phyloP scores from a whole-genome alignment of 2,888 invertebrate species.

The Allygus modestus region DNA sequence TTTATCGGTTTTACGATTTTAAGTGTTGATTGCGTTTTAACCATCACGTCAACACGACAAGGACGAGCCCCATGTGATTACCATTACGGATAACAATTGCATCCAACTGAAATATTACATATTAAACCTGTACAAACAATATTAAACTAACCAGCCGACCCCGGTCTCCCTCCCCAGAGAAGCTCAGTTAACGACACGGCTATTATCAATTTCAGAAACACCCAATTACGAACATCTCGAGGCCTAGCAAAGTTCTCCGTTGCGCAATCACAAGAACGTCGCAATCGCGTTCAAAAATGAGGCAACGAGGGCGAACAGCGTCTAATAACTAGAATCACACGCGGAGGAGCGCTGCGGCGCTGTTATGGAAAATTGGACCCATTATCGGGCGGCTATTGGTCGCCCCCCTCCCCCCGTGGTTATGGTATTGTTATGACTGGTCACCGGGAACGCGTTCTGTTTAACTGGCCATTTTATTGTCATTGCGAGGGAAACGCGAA shows the following conservation, averaged over 20 bases:
- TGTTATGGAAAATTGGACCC: constrained; percentile 36
- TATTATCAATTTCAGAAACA: not conserved
- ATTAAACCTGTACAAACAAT: too few species aligned
- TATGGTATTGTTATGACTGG: constrained; percentile 25
- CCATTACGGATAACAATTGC: too few species aligned
- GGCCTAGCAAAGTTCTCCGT: not conserved
- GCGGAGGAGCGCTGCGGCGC: not conserved
- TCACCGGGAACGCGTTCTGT: not conserved
- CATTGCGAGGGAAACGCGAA: not conserved
- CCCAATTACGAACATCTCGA: not conserved
- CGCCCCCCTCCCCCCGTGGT: not conserved
- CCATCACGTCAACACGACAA: too few species aligned
- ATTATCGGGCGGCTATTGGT: not conserved
- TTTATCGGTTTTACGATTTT: too few species aligned
- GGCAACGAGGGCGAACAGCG: not conserved
- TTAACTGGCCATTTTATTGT: not conserved
- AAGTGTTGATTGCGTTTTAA: too few species aligned
- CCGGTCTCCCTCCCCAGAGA: too few species aligned
- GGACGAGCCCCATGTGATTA: too few species aligned
- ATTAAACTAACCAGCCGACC: too few species aligned
- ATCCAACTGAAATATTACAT: too few species aligned
- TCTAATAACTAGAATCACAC: constrained; percentile 30
- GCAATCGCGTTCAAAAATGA: not conserved
- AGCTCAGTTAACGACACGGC: not conserved
- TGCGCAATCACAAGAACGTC: constrained; percentile 12